Evolutionary conservation across 2,113 vertebrate genomes (phyloP).

Genomic region (Grallaria varia): DNA sequence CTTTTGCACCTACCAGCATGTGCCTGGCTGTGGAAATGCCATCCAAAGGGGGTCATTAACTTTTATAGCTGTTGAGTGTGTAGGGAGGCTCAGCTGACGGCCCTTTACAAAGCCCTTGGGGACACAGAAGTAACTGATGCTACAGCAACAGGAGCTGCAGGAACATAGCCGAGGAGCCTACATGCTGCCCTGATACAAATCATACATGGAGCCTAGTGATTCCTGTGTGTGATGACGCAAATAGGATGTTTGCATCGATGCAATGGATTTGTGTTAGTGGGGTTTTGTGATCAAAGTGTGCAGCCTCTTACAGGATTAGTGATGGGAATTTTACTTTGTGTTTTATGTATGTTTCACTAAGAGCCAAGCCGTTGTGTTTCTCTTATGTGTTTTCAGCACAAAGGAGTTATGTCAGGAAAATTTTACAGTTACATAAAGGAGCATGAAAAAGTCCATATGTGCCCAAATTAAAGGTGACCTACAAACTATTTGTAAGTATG

Average conservation of each 20-base stretch:
- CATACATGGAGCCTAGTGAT: neutral
- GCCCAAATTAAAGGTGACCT: neutral
- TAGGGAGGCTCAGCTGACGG: neutral
- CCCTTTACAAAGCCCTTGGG: neutral
- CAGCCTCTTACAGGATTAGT: neutral
- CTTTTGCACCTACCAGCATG: neutral
- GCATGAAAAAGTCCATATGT: neutral
- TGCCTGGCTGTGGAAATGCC: neutral
- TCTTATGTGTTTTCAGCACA: neutral
- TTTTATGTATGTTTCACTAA: neutral
- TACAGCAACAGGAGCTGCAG: neutral
- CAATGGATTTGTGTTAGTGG: neutral
- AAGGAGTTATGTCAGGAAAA: neutral
- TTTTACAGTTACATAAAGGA: neutral
- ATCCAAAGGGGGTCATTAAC: neutral
- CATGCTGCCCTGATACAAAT: neutral
- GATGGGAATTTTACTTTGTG: neutral
- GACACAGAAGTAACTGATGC: accelerated
- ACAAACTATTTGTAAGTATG: neutral
- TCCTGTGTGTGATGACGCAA: neutral
- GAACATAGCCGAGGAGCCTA: neutral
- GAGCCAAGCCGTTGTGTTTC: neutral
- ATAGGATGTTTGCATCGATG: neutral
- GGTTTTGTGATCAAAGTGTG: neutral
- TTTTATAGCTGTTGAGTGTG: neutral